Evolutionary conservation across 1,140 invertebrate genomes (phyloP).

Genomic region (Ectropis grisescens): DNA sequence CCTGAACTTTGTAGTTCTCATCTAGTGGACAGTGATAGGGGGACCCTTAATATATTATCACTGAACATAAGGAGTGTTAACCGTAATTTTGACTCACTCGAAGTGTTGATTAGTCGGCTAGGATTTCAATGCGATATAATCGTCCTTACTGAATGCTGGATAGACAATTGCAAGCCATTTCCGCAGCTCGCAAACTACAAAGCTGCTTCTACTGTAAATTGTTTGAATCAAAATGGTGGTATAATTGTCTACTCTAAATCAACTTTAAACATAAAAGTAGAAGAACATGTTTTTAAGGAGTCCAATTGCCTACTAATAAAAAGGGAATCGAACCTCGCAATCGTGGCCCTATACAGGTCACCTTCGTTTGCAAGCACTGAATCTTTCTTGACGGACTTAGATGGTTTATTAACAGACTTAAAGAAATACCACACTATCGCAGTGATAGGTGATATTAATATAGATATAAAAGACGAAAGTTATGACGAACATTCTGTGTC

Average conservation of each 20-base stretch:
- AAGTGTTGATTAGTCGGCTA: background rate
- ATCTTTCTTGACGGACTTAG: slow-evolving; percentile 2
- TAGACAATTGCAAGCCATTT: background rate
- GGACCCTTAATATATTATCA: too few species aligned
- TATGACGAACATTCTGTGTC: background rate
- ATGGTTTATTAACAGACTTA: background rate
- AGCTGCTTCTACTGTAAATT: background rate
- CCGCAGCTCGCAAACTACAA: slow-evolving; percentile 1
- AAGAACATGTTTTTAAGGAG: slow-evolving; percentile 1
- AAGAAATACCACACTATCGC: background rate
- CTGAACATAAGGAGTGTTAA: background rate
- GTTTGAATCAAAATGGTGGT: slow-evolving; percentile 6
- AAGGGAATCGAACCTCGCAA: background rate
- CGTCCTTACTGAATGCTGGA: slow-evolving; percentile 6
- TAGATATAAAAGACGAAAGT: background rate
- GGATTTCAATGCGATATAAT: slow-evolving; percentile 5
- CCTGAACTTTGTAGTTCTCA: too few species aligned
- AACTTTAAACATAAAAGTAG: background rate
- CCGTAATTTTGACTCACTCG: background rate
- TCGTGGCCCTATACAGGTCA: slow-evolving; percentile 9
- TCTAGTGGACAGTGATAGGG: too few species aligned
- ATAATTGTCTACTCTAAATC: slow-evolving; percentile 3
- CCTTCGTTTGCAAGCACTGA: slow-evolving; percentile 4
- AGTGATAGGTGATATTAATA: background rate
- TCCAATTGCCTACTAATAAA: slow-evolving; percentile 2